Base-by-base conservation (phyloP, 2,113 vertebrate genomes). In the Camelus dromedarius region DNA sequence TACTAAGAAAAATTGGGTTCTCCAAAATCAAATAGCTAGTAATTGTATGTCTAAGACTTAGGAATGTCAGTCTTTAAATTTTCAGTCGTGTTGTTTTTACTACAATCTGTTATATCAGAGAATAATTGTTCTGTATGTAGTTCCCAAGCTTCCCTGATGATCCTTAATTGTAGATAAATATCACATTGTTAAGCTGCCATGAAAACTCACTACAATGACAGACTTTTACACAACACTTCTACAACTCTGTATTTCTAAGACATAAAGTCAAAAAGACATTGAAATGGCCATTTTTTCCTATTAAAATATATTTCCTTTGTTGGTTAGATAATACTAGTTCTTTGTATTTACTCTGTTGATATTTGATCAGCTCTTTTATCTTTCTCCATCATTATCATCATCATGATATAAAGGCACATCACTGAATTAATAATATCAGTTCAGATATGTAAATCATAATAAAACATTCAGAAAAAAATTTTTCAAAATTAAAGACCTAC, bases 401-500 rank as follows among this genome's bases (percentile, higher is more conserved):
- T 14, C 9, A 62, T 42, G 15, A 60, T 16, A 56, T 5, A 5
- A 54, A 67, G 58, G 8, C 60, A 70, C 87, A 77, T 18, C 0
- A 60, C 19, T 94, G 20, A 89, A 80, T 84, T 73, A 66, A 46
- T 52, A 79, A 50, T 54, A 69, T 84, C 7, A 50, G 50, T 32
- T 91, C 32, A 73, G 3, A 54, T 58, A 69, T 2, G 48, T 19
- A 60, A 58, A 67, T 75, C 2, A 50, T 26, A 80, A 91, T 54
- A 92, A 52, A 42, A 58, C 10, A 20, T 56, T 48, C 32, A 86
- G n/a, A 62, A 87, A 90, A 73, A 62, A 77, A 2, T 56, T 79
- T 87, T 97, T 95, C 50, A 72, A n/a, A 94, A 76, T 69, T 83
- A 91, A 79, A 84, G 3, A 50, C 12, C 7, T 92, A 52, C 1